phyloP scores from a whole-genome alignment of 1,140 invertebrate genomes.

The Bicyclus anynana region DNA sequence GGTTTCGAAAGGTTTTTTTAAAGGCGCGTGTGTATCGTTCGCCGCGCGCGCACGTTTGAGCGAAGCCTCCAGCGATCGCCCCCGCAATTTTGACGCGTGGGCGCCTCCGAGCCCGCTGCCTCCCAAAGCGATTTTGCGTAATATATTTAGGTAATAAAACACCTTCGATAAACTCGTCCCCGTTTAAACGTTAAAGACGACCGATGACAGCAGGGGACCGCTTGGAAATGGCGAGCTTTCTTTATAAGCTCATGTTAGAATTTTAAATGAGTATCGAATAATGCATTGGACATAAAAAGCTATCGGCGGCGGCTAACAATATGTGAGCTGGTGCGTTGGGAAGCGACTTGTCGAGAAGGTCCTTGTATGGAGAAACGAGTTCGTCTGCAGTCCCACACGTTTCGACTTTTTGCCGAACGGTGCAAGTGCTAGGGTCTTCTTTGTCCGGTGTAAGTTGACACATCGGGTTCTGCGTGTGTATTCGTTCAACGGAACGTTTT shows the following conservation, averaged over 20 bases:
- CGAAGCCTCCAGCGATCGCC: slow-evolving; percentile 60
- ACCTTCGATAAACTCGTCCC: slow-evolving; percentile 32
- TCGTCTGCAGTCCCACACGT: slow-evolving; percentile 72
- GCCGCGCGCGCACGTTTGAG: slow-evolving; percentile 62
- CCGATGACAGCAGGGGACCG: slow-evolving; percentile 62
- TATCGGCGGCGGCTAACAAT: slow-evolving; percentile 71
- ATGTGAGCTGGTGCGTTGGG: slow-evolving; percentile 70
- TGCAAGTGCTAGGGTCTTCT: slow-evolving; percentile 58
- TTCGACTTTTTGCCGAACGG: slow-evolving; percentile 66
- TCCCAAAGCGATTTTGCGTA: slow-evolving; percentile 70
- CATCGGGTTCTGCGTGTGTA: slow-evolving; percentile 23
- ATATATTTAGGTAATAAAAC: slow-evolving; percentile 59
- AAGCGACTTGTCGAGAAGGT: slow-evolving; percentile 58
- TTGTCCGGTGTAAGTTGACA: slow-evolving; percentile 45
- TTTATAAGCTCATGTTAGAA: slow-evolving; percentile 73
- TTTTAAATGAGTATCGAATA: slow-evolving; percentile 77
- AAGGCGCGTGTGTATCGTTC: slow-evolving; percentile 57
- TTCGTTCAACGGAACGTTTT: background rate
- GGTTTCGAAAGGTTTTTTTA: slow-evolving; percentile 37
- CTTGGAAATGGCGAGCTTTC: slow-evolving; percentile 70
- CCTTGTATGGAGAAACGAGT: slow-evolving; percentile 74
- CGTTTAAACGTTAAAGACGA: slow-evolving; percentile 38
- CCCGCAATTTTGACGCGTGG: slow-evolving; percentile 67
- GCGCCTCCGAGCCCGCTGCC: slow-evolving; percentile 41
- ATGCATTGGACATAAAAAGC: slow-evolving; percentile 75